A percentile compares a stretch with the other conserved stretches of the same genome.
phyloP scores from a whole-genome alignment of 2,113 vertebrate species.

The Tachycineta bicolor region DNA sequence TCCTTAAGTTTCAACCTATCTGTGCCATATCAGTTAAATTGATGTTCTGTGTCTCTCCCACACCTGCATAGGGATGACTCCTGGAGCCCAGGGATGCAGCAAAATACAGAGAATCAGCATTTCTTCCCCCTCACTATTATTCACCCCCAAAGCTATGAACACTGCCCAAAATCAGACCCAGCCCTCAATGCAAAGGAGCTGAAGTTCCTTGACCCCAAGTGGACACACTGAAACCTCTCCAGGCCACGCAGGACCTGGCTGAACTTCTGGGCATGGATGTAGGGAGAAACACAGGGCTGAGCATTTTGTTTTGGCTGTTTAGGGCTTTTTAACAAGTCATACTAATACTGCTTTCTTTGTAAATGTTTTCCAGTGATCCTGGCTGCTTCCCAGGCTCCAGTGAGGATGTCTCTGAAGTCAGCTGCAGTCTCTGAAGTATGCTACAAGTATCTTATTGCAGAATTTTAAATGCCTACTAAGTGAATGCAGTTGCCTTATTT shows the following conservation, averaged over 20 bases:
- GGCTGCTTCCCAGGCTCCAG: conserved; percentile 45
- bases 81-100: neutral
- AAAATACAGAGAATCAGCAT: neutral
- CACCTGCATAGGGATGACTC: neutral
- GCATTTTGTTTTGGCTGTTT: neutral
- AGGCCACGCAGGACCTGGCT: neutral
- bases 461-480: conserved; percentile 65
- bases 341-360: conserved; percentile 37
- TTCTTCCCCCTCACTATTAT: neutral
- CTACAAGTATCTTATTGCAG: conserved; percentile 67
- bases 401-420: conserved; percentile 68
- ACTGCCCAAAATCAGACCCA: neutral
- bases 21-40: neutral
- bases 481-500: conserved; percentile 65
- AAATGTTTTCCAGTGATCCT: conserved; percentile 46
- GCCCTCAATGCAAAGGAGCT: neutral
- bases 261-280: neutral
- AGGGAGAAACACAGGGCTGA: neutral
- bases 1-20: neutral
- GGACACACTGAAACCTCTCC: neutral
- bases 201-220: accelerated
- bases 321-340: conserved; percentile 44
- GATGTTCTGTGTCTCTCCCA: neutral
- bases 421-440: conserved; percentile 68
- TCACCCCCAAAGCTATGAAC: accelerated